Evolutionary conservation across 2,797 vertebrate genomes (phyloP).

Genomic region (Eremophila alpestris): DNA sequence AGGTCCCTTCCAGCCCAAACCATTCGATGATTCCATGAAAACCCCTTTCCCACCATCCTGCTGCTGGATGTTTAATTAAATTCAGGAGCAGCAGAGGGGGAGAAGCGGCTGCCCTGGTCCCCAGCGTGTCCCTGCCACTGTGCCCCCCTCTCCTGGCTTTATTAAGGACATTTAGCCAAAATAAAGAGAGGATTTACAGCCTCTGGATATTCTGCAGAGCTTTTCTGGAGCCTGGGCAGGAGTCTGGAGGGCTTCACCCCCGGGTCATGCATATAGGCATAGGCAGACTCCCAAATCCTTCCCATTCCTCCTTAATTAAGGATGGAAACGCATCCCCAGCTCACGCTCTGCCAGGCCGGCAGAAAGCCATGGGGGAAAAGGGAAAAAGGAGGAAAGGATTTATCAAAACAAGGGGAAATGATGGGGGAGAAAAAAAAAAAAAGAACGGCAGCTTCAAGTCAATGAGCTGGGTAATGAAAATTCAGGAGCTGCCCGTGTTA

Average conservation of each 20-base stretch:
- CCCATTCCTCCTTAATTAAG: neutral
- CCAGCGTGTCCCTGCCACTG: neutral
- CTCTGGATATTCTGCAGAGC: neutral
- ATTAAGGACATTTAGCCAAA: neutral
- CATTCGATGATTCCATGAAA: neutral
- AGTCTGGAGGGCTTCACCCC: neutral
- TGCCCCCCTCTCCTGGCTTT: neutral
- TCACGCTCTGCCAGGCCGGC: neutral
- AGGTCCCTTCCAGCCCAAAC: neutral
- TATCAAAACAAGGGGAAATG: neutral
- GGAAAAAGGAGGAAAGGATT: neutral
- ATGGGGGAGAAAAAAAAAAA: neutral
- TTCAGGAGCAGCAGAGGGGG: neutral
- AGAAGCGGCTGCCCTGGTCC: neutral
- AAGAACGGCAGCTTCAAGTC: conserved; percentile 1
- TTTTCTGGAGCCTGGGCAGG: neutral
- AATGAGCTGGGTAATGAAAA: conserved; percentile 68
- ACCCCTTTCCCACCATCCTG: neutral
- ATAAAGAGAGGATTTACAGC: neutral
- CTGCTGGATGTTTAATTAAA: neutral
- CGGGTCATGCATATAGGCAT: neutral
- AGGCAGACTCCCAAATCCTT: neutral
- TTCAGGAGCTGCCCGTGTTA: neutral
- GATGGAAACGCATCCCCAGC: neutral
- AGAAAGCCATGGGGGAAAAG: neutral